Percentiles rank a stretch among this genome's conserved stretches.
Evolutionary conservation across 2,888 invertebrate species (phyloP).

Genomic region (Meandrusa payeni): DNA sequence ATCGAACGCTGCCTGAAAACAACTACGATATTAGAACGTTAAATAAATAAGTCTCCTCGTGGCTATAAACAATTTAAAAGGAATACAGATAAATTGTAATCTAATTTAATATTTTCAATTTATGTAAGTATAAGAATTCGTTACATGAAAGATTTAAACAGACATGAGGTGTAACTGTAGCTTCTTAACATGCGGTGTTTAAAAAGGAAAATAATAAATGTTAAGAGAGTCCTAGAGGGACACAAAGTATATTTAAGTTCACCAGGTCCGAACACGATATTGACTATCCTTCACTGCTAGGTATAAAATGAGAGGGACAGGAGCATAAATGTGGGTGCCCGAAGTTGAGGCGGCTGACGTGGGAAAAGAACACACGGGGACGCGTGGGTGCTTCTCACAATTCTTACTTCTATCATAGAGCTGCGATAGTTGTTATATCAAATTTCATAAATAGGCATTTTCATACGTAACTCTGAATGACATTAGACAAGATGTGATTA

Average conservation of each 20-base stretch:
- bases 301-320: constrained; percentile 30
- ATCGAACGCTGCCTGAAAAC: no score
- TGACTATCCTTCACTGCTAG: constrained; percentile 30
- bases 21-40: no score
- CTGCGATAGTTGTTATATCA: background rate
- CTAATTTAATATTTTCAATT: no score
- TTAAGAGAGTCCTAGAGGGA: constrained; percentile 36
- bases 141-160: no score
- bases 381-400: constrained; percentile 24
- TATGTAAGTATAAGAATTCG: no score
- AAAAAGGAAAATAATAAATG: no score
- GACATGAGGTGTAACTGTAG: constrained; percentile 1
- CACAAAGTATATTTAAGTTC: constrained; percentile 38
- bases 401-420: background rate
- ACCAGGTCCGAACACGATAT: constrained; percentile 31
- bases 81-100: no score
- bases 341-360: constrained; percentile 50
- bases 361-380: constrained; percentile 49
- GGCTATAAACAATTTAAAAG: no score
- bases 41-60: no score
- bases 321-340: constrained; percentile 37
- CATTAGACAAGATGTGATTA: no score
- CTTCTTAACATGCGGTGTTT: constrained; percentile 37
- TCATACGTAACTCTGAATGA: no score
- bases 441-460: no score